phyloP scores from a whole-genome alignment of 2,797 vertebrate species.

The Oryzias sinensis region DNA sequence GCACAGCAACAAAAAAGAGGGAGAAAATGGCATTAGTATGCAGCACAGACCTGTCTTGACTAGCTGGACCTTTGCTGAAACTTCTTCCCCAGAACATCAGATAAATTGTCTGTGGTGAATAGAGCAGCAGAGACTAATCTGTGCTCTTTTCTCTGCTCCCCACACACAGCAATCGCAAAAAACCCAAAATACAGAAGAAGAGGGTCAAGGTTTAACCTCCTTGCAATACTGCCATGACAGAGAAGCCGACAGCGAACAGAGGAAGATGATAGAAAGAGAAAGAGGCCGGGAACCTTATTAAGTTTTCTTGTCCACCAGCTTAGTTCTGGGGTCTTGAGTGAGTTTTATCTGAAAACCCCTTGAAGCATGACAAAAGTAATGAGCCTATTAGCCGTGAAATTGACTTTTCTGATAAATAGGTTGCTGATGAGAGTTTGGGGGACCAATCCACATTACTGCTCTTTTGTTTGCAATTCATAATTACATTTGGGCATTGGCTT shows the following conservation, averaged over 20 bases:
- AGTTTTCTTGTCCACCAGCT: slow-evolving; percentile 54
- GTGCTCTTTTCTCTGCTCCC: slow-evolving; percentile 40
- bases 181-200: slow-evolving; percentile 14
- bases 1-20: slow-evolving; percentile 34
- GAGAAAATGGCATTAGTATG: slow-evolving; percentile 63
- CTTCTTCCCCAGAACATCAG: slow-evolving; percentile 47
- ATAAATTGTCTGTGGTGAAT: slow-evolving; percentile 60
- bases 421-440: slow-evolving; percentile 52
- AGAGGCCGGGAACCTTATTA: slow-evolving; percentile 46
- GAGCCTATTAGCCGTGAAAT: slow-evolving; percentile 83
- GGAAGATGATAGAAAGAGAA: slow-evolving; percentile 28
- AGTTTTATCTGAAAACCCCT: slow-evolving; percentile 67
- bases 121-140: slow-evolving; percentile 59
- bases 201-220: slow-evolving; percentile 39
- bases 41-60: slow-evolving; percentile 54
- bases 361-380: slow-evolving; percentile 76
- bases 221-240: slow-evolving; percentile 36
- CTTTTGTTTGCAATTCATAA: slow-evolving; percentile 70
- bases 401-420: slow-evolving; percentile 75
- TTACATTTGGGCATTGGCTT: slow-evolving; percentile 45
- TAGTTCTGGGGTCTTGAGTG: slow-evolving; percentile 65
- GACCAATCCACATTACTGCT: slow-evolving; percentile 43
- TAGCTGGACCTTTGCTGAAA: slow-evolving; percentile 66
- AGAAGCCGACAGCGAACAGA: slow-evolving; percentile 3
- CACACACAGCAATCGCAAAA: slow-evolving; percentile 13